A percentile compares a stretch with the other conserved stretches of the same genome.
These are phyloP conservation scores for Polypterus bichir DNA, from an alignment of 2,113 vertebrate species.

Conservation along the genomic window DNA sequence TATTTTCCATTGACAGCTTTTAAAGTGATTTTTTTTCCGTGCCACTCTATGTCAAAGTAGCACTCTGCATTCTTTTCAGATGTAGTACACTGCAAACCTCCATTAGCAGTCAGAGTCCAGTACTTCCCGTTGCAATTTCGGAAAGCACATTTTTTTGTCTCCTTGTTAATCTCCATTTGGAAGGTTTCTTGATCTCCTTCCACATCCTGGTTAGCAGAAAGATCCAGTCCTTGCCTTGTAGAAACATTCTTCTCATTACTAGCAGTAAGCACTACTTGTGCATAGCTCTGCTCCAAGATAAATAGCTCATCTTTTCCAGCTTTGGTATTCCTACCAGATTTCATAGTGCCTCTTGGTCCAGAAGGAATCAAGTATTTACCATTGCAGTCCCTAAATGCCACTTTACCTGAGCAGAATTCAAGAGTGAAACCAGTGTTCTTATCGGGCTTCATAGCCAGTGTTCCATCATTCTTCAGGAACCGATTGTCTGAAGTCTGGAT, in stretches of 20 bases:
- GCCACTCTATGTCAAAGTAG: constrained; percentile 95
- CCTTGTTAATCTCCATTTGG: constrained; percentile 90
- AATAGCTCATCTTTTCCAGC: constrained; percentile 67
- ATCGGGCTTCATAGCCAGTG: constrained; percentile 43
- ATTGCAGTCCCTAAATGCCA: constrained; percentile 57
- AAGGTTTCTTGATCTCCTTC: constrained; percentile 95
- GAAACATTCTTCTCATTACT: constrained; percentile 60
- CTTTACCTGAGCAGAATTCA: constrained; percentile 57
- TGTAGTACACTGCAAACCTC: constrained; percentile 86
- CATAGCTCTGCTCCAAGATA: constrained; percentile 61
- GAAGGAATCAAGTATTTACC: constrained; percentile 60
- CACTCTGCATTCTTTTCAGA: constrained; percentile 85
- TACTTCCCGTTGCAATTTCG: constrained; percentile 93
- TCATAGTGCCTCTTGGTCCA: constrained; percentile 61
- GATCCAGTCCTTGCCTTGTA: constrained; percentile 76
- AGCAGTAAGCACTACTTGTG: constrained; percentile 57
- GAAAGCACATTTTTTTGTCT: constrained; percentile 91
- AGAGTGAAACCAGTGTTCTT: constrained; percentile 54
- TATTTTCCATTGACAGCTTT: constrained; percentile 86
- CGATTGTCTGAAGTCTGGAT: constrained; percentile 59
- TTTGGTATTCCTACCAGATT: constrained; percentile 52
- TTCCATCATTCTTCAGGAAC: constrained; percentile 54
- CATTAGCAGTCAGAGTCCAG: constrained; percentile 84
- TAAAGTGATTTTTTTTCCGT: constrained; percentile 79
- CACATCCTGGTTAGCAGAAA: constrained; percentile 93